phyloP scores from a whole-genome alignment of 2,113 vertebrate species.

The Notarius quadriscutis region DNA sequence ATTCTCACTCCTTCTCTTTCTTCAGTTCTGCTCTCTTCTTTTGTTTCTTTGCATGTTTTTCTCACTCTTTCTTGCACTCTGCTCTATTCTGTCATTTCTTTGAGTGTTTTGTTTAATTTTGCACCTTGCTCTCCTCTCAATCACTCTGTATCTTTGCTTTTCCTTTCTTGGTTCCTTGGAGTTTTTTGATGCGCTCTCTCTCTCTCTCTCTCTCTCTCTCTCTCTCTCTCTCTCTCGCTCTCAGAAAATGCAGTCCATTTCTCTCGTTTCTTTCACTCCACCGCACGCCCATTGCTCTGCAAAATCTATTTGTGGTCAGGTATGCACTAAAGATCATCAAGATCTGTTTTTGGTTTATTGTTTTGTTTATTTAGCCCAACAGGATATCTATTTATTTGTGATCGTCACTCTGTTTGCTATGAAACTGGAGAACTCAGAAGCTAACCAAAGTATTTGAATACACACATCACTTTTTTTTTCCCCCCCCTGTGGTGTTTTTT shows the following conservation, averaged over 20 bases:
- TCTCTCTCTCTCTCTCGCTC: background rate
- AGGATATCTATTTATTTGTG: no score
- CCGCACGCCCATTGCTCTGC: background rate
- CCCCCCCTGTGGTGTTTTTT: no score
- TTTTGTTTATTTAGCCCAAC: background rate
- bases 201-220: constrained; percentile 13
- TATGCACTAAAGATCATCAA: no score
- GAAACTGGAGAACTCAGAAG: no score
- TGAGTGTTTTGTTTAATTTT: background rate
- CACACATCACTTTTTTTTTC: no score
- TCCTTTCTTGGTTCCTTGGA: background rate
- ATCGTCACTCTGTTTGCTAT: no score
- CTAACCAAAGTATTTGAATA: no score
- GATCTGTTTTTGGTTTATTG: no score
- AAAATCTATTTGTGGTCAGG: background rate
- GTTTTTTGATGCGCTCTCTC: background rate
- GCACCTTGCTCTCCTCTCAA: background rate
- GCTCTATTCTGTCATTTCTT: background rate
- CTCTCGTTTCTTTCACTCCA: background rate
- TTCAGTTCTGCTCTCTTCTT: background rate
- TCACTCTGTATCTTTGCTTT: background rate
- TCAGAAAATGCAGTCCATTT: background rate
- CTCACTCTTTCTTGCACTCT: constrained; percentile 18
- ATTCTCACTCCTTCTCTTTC: background rate
- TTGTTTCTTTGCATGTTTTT: background rate